Percentiles rank a stretch among this genome's conserved stretches.
Conservation (phyloP, 2,888 invertebrate genomes). For the Subacronicta megacephala region DNA sequence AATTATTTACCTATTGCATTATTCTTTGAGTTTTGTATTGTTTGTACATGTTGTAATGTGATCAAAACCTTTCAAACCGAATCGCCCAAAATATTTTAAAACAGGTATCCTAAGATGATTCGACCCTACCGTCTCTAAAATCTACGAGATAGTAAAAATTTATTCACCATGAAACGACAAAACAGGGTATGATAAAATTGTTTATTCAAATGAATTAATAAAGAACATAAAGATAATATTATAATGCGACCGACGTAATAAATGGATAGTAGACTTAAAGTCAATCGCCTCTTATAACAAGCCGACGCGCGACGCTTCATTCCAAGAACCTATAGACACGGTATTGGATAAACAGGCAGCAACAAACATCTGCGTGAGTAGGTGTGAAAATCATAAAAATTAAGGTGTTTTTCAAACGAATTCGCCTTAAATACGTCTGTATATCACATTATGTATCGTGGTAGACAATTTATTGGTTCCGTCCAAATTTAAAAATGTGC, state of each 20-base stretch:
- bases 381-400: conserved; percentile 63
- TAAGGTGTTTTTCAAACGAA: conserved; percentile 63
- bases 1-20: too few relatives aligned
- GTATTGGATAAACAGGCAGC: conserved; percentile 55
- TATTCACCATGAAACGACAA: conserved; percentile 13
- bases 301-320: conserved; percentile 24
- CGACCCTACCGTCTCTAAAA: conserved; percentile 22
- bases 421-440: conserved; percentile 52
- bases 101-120: too few relatives aligned
- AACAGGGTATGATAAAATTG: conserved; percentile 31
- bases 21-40: too few relatives aligned
- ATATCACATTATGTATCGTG: conserved; percentile 62
- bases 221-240: conserved; percentile 34
- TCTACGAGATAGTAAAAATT: conserved; percentile 13
- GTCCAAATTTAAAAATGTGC: conserved; percentile 72
- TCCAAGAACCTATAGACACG: conserved; percentile 60
- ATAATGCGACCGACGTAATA: conserved; percentile 42
- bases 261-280: conserved; percentile 29
- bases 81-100: too few relatives aligned
- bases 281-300: conserved; percentile 54
- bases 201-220: conserved; percentile 38
- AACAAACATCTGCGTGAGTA: conserved; percentile 66
- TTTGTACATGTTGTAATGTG: too few relatives aligned
- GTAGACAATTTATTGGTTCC: conserved; percentile 76
- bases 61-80: too few relatives aligned